Base-by-base conservation (phyloP, 2,888 invertebrate species). In the Yponomeuta plumbellus region DNA sequence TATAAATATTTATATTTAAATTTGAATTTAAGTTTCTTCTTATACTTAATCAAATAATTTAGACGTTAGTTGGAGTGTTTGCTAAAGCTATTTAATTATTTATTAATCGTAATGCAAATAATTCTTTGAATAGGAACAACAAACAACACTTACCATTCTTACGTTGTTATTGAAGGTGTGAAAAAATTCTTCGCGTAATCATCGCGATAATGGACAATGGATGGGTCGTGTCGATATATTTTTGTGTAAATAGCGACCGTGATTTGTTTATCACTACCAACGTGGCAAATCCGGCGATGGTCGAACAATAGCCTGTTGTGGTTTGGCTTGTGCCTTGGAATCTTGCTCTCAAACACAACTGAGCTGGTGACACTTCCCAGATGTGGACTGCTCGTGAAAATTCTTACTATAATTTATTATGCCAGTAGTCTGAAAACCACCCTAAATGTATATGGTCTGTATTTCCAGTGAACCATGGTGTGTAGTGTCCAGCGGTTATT, bases 151-250 rank as follows among this genome's bases (percentile, higher is more conserved):
- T 17, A 52, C 44, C 1, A 17, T 52, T 52, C 10, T 34, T 34
- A 34, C 44, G 44, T 52, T 52, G 11, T 20, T 11, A 13, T 17
- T n/a, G 34, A 62, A 5, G 13, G 39, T 4, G 3, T 62, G 22
- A 62, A 26, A 39, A 62, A 23, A 62, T 17, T 81, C 83, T 85
- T 74, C n/a, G 34, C 20, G 22, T 39, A 39, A 56, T 52, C 44
- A 52, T 13, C 4, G 17, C 44, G 44, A 52, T 52, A 52, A 52
- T 17, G 17, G 17, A 52, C 44, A 52, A 52, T 52, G 17, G 44
- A 52, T 52, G 17, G 44, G 44, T 17, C 2, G 44, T 52, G 17
- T 13, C 13, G 13, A 52, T 17, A 52, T 52, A 8, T 5, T 34
- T 34, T 34, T 34, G 34, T 52, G 17, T 52, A 52, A 52, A 52